Percentiles rank a stretch among this genome's conserved stretches.
Evolutionary conservation across 2,888 invertebrate genomes (phyloP).

Genomic region (Hedychridium roseum): DNA sequence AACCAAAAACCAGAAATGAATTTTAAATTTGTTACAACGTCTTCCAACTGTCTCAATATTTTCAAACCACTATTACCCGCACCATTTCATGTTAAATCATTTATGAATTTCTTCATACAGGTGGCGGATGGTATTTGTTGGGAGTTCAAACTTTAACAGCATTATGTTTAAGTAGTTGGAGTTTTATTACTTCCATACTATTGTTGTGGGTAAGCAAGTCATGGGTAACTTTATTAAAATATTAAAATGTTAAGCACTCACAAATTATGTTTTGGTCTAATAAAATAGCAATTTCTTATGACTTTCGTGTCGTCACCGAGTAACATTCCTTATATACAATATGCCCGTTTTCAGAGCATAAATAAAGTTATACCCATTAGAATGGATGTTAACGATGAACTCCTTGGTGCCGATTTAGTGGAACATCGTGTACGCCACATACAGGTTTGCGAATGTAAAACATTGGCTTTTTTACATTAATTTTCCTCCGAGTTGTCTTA

Average conservation of each 20-base stretch:
- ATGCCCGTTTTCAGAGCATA: conserved; percentile 67
- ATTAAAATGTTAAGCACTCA: no score
- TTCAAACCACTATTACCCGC: no score
- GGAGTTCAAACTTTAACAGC: conserved; percentile 82
- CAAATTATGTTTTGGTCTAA: no score
- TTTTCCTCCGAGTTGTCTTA: background rate
- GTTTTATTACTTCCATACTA: conserved; percentile 73
- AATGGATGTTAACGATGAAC: conserved; percentile 85
- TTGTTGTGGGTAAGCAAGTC: conserved; percentile 80
- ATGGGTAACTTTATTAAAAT: no score
- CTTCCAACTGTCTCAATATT: no score
- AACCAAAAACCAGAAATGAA: no score
- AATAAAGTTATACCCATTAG: conserved; percentile 83
- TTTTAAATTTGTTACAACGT: no score
- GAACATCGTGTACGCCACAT: conserved; percentile 85
- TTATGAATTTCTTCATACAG: no score
- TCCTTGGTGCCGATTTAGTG: conserved; percentile 87
- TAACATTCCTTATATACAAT: no score
- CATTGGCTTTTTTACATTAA: no score
- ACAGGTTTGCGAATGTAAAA: conserved; percentile 63
- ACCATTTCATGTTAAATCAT: no score
- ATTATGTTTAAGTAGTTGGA: conserved; percentile 79
- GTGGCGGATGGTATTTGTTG: conserved; percentile 88
- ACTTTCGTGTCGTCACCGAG: conserved; percentile 16
- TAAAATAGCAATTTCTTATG: background rate